These are phyloP conservation scores for Apogon talboti DNA, from an alignment of 2,797 vertebrate genomes.

Conservation along the genomic window DNA sequence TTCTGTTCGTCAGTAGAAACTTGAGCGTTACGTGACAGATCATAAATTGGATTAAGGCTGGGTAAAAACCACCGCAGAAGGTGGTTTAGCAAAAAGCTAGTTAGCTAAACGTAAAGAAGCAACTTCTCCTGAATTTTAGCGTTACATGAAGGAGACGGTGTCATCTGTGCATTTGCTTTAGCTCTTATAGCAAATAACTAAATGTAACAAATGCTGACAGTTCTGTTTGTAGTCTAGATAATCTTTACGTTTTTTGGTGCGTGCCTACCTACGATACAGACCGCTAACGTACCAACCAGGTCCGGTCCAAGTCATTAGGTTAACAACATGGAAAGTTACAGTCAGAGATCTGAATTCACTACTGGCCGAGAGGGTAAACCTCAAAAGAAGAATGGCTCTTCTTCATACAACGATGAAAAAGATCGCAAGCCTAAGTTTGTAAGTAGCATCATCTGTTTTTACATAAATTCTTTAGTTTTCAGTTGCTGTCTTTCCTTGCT, in stretches of 20 bases:
- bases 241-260: neutral
- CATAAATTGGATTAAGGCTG: conserved; percentile 76
- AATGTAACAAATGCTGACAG: neutral
- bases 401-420: conserved; percentile 66
- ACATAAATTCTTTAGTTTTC: neutral
- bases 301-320: neutral
- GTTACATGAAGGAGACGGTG: neutral
- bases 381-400: conserved; percentile 75
- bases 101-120: conserved; percentile 12
- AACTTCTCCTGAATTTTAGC: neutral
- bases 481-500: neutral
- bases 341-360: conserved; percentile 61
- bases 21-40: conserved; percentile 43
- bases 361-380: conserved; percentile 70
- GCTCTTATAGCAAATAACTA: neutral
- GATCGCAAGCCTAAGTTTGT: conserved; percentile 82
- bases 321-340: conserved; percentile 65
- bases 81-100: conserved; percentile 46
- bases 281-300: neutral
- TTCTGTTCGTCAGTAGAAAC: conserved; percentile 21
- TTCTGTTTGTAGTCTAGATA: neutral
- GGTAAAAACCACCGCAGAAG: conserved; percentile 55
- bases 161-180: neutral
- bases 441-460: conserved; percentile 51
- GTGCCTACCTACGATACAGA: neutral